Evolutionary conservation across 2,797 vertebrate genomes (phyloP).

Genomic region (Sebastes glaucus): DNA sequence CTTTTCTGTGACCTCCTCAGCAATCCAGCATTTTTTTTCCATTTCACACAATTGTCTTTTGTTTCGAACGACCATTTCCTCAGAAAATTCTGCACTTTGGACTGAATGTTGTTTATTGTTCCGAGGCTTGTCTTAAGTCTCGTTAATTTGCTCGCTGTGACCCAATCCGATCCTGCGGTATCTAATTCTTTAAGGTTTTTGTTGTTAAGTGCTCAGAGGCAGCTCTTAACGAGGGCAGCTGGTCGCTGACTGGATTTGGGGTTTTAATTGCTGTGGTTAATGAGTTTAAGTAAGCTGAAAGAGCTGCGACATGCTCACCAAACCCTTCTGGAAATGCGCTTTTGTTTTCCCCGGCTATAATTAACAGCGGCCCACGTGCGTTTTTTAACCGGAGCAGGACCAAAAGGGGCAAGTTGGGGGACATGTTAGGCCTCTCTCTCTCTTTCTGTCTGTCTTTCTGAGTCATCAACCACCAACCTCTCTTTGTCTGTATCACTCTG

Average conservation of each 20-base stretch:
- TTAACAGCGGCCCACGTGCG: conserved; percentile 45
- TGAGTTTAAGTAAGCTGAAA: conserved; percentile 82
- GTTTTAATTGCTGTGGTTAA: conserved; percentile 82
- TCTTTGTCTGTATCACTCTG: conserved; percentile 26
- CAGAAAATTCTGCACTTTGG: conserved; percentile 21
- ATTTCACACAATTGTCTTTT: conserved; percentile 62
- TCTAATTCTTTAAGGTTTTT: conserved; percentile 68
- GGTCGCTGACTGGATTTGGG: conserved; percentile 76
- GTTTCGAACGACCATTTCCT: conserved; percentile 37
- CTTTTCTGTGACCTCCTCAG: not conserved
- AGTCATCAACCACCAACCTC: conserved; percentile 37
- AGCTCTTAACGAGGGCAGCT: conserved; percentile 65
- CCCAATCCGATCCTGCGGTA: conserved; percentile 66
- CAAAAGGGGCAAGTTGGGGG: conserved; percentile 5
- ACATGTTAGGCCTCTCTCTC: conserved; percentile 13
- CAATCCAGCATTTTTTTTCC: conserved; percentile 24
- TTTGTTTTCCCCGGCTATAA: conserved; percentile 63
- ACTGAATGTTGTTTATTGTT: conserved; percentile 75
- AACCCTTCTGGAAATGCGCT: conserved; percentile 56
- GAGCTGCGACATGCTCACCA: conserved; percentile 71
- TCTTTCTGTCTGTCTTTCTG: conserved; percentile 36
- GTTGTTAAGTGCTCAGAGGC: conserved; percentile 62
- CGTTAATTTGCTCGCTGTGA: conserved; percentile 73
- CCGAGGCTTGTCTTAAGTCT: conserved; percentile 66
- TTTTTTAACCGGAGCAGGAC: conserved; percentile 20